Conservation (phyloP, 2,113 vertebrate genomes). For the Apodemus sylvaticus region DNA sequence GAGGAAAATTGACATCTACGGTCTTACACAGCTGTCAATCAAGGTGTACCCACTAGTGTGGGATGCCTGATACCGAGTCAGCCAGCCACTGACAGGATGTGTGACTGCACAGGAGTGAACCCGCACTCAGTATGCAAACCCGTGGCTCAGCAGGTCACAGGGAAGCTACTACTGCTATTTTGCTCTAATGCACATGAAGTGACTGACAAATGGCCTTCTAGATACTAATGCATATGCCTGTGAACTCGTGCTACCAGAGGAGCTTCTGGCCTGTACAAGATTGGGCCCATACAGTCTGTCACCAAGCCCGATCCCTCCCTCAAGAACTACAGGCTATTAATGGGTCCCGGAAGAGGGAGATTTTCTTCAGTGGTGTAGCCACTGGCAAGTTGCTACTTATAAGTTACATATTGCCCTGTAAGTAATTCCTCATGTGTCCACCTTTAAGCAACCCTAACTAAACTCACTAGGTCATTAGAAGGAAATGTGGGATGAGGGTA, state of each 20-base stretch:
- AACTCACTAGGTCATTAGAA: not conserved
- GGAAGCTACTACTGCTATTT: not conserved
- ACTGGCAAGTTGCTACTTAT: not conserved
- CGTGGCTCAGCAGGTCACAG: not conserved
- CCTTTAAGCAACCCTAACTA: not conserved
- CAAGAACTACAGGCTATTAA: not conserved
- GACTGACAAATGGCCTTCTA: not conserved
- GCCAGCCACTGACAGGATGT: not conserved
- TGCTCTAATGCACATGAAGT: too few relatives aligned
- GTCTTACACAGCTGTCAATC: not conserved
- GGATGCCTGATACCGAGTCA: not conserved
- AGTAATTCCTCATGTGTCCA: not conserved
- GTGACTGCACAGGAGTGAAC: not conserved
- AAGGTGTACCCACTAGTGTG: not conserved
- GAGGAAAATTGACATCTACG: not conserved
- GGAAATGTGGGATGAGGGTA: too few relatives aligned
- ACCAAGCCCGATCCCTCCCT: not conserved
- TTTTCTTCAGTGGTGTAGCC: not conserved
- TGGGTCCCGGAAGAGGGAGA: not conserved
- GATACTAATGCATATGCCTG: not conserved
- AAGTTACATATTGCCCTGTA: not conserved
- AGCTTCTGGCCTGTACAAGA: not conserved
- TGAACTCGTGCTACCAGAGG: not conserved
- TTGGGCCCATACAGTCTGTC: not conserved
- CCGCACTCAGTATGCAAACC: not conserved